phyloP scores from a whole-genome alignment of 2,888 invertebrate genomes.

The Phortica magna region DNA sequence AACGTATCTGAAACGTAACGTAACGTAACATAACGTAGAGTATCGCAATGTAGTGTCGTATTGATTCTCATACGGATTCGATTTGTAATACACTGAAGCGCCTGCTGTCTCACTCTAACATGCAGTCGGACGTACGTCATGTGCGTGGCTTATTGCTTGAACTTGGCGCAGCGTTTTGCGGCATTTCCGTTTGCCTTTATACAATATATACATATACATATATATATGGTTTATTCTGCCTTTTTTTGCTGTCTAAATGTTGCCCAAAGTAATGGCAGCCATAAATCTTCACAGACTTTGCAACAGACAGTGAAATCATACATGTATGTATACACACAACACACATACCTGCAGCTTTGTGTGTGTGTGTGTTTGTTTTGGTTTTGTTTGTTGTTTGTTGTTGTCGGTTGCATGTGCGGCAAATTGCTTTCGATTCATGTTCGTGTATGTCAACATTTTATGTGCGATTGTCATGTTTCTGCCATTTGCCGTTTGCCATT shows the following conservation, averaged over 20 bases:
- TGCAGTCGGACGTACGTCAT: not conserved
- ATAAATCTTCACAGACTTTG: conserved; percentile 12
- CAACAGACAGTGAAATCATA: not conserved
- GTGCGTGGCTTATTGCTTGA: not conserved
- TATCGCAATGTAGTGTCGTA: not conserved
- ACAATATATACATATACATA: no score
- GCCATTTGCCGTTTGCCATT: not conserved
- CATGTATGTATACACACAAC: not conserved
- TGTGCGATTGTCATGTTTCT: no score
- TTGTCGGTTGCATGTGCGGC: not conserved
- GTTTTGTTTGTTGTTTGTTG: not conserved
- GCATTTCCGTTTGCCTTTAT: conserved; percentile 5
- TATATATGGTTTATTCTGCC: not conserved
- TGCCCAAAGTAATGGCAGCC: conserved; percentile 25
- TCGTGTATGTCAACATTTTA: not conserved
- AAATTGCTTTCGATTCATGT: not conserved
- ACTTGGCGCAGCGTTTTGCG: not conserved
- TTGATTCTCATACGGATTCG: not conserved
- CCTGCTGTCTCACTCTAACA: not conserved
- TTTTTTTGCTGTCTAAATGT: conserved; percentile 12
- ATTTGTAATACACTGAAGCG: not conserved
- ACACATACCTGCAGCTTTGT: not conserved
- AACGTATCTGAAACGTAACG: not conserved
- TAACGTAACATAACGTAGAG: no score
- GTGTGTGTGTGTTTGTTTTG: not conserved